Evolutionary conservation across 2,797 vertebrate genomes (phyloP).

Genomic region (Chelmon rostratus): DNA sequence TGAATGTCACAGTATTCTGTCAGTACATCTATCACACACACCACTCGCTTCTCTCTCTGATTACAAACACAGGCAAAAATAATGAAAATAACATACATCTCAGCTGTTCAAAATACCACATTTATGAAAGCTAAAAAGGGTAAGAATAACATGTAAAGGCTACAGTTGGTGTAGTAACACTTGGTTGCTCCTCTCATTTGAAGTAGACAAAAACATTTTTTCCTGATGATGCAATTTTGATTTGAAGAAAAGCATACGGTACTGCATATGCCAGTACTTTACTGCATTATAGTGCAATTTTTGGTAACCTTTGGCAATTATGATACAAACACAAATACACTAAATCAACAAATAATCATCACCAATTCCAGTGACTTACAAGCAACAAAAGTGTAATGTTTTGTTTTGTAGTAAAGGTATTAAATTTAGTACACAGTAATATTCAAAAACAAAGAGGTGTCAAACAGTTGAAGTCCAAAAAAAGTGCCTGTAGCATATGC

Average conservation of each 20-base stretch:
- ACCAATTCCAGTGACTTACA: constrained; percentile 2
- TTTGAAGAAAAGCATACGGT: not conserved
- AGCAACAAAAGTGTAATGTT: constrained; percentile 17
- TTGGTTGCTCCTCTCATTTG: constrained; percentile 14
- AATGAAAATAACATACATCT: not conserved
- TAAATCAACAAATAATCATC: constrained; percentile 16
- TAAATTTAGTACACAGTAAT: constrained; percentile 10
- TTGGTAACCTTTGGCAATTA: constrained; percentile 16
- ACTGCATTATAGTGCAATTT: constrained; percentile 11
- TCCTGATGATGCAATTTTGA: constrained; percentile 3
- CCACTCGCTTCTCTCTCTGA: not conserved
- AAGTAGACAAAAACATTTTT: constrained; percentile 3
- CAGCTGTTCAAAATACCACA: constrained; percentile 4
- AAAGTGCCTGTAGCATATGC: not conserved
- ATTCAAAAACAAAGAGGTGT: constrained; percentile 8
- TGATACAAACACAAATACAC: constrained; percentile 18
- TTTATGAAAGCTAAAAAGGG: not conserved
- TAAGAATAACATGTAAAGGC: constrained; percentile 10
- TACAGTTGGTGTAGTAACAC: constrained; percentile 14
- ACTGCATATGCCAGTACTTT: not conserved
- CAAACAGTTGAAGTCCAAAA: constrained; percentile 34
- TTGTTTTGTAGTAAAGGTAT: constrained; percentile 17
- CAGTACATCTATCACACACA: not conserved
- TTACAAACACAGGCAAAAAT: constrained; percentile 12
- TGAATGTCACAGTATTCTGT: constrained; percentile 49